Percentiles rank a stretch among this genome's conserved stretches.
These are phyloP conservation scores for Zonotrichia albicollis DNA, from an alignment of 2,797 vertebrate genomes.

Conservation along the genomic window DNA sequence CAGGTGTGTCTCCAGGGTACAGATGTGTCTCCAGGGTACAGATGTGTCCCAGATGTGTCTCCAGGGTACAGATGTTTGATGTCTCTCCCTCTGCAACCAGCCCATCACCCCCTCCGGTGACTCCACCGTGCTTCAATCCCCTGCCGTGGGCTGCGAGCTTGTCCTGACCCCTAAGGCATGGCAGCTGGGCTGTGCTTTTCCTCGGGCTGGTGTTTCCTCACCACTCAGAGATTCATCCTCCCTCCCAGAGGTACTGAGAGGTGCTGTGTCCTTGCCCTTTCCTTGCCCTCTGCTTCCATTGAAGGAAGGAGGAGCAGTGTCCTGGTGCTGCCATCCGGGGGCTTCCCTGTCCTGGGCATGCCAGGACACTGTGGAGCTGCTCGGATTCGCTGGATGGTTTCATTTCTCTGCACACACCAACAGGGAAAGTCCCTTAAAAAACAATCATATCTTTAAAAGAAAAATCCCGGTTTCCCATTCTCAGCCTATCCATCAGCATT, in stretches of 20 bases:
- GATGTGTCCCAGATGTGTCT: too few species aligned
- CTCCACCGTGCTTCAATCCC: not conserved
- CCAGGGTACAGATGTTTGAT: not conserved
- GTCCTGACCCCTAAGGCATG: rapidly evolving
- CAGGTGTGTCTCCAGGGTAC: too few species aligned
- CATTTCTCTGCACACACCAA: not conserved
- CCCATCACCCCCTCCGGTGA: rapidly evolving
- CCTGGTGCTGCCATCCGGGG: rapidly evolving
- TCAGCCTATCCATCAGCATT: not conserved
- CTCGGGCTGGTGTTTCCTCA: not conserved
- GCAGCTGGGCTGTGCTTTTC: rapidly evolving
- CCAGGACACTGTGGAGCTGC: rapidly evolving
- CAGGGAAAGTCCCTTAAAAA: not conserved
- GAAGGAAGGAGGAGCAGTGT: not conserved
- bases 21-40: not conserved
- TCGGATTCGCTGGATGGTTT: not conserved
- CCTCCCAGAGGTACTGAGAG: not conserved
- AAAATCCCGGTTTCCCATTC: not conserved
- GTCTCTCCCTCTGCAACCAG: not conserved
- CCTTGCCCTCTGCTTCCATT: not conserved
- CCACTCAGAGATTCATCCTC: not conserved
- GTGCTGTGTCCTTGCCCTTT: not conserved
- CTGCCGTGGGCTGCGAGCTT: rapidly evolving
- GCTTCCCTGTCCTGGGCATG: rapidly evolving
- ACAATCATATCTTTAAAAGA: not conserved